Evolutionary conservation across 1,140 invertebrate species (phyloP).

Genomic region (Drosophila mauritiana): DNA sequence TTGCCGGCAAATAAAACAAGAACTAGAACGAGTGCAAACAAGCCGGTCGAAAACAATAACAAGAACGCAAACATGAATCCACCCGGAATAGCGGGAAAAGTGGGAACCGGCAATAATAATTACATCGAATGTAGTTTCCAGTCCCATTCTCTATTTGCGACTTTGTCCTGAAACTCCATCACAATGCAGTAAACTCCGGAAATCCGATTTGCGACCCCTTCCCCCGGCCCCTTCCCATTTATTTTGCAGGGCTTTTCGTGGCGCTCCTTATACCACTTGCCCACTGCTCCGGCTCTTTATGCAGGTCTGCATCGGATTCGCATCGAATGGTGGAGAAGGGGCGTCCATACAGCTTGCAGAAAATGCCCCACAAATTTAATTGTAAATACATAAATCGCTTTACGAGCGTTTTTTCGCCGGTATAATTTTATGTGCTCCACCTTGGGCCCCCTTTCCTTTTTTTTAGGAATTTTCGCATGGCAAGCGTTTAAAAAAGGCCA

Average conservation of each 20-base stretch:
- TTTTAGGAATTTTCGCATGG: conserved; percentile 46
- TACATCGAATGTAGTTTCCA: conserved; percentile 29
- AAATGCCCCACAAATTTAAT: conserved; percentile 20
- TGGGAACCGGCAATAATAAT: conserved; percentile 50
- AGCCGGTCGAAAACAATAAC: conserved; percentile 38
- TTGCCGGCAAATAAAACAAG: conserved; percentile 70
- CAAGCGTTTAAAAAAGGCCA: conserved; percentile 51
- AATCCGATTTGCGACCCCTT: conserved; percentile 40
- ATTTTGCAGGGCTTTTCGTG: conserved; percentile 14
- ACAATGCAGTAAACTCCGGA: conserved; percentile 47
- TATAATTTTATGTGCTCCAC: conserved; percentile 28
- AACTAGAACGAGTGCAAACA: conserved; percentile 38
- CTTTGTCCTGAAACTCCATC: conserved; percentile 44
- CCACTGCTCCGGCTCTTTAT: conserved; percentile 3
- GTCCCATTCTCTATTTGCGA: conserved; percentile 20
- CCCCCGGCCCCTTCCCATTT: conserved; percentile 5
- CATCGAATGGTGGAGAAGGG: conserved; percentile 17
- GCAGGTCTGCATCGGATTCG: conserved; percentile 20
- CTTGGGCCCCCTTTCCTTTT: conserved; percentile 11
- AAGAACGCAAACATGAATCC: conserved; percentile 41
- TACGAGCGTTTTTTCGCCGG: conserved; percentile 25
- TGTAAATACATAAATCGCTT: conserved; percentile 38
- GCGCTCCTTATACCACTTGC: conserved; percentile 5
- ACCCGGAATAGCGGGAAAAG: conserved; percentile 26
- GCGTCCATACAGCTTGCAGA: not conserved